Percentiles rank a stretch among this genome's conserved stretches.
phyloP scores from a whole-genome alignment of 2,888 invertebrate species.

The Flabesymbios commensalis region DNA sequence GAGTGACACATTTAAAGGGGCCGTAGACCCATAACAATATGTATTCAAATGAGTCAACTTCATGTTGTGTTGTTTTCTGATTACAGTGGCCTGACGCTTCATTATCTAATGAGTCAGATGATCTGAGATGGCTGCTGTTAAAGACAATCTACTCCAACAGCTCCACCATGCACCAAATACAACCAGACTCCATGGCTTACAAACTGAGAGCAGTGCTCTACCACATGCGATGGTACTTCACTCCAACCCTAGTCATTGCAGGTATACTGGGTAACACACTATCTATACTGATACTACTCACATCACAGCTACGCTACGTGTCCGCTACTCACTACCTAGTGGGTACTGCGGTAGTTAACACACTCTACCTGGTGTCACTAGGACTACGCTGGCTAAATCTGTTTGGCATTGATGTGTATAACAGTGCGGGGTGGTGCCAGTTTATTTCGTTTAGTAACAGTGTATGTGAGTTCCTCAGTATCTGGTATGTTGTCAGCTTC shows the following conservation, averaged over 20 bases:
- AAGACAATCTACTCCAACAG: too few relatives aligned
- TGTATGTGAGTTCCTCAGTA: constrained; percentile 8
- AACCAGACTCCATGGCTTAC: too few relatives aligned
- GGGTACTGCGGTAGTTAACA: constrained; percentile 1
- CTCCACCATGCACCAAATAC: too few relatives aligned
- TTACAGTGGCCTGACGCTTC: too few relatives aligned
- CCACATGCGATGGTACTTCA: constrained; percentile 7
- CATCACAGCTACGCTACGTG: not conserved
- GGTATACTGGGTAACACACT: constrained; percentile 9
- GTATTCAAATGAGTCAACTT: too few relatives aligned
- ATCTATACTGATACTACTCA: not conserved
- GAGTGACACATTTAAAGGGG: too few relatives aligned
- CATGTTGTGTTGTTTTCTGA: too few relatives aligned
- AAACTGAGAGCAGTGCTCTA: not conserved
- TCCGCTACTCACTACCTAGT: constrained; percentile 11
- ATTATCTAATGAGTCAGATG: too few relatives aligned
- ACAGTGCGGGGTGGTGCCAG: constrained; percentile 14
- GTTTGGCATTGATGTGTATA: constrained; percentile 4
- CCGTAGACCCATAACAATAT: too few relatives aligned
- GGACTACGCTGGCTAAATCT: constrained; percentile 9
- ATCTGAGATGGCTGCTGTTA: too few relatives aligned
- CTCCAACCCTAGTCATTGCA: not conserved
- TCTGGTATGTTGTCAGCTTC: constrained; percentile 16
- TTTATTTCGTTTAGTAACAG: constrained; percentile 15
- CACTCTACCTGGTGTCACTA: constrained; percentile 7